Percentiles rank a stretch among this genome's conserved stretches.
phyloP scores from a whole-genome alignment of 2,888 invertebrate genomes.

The Hybos culiciformis region DNA sequence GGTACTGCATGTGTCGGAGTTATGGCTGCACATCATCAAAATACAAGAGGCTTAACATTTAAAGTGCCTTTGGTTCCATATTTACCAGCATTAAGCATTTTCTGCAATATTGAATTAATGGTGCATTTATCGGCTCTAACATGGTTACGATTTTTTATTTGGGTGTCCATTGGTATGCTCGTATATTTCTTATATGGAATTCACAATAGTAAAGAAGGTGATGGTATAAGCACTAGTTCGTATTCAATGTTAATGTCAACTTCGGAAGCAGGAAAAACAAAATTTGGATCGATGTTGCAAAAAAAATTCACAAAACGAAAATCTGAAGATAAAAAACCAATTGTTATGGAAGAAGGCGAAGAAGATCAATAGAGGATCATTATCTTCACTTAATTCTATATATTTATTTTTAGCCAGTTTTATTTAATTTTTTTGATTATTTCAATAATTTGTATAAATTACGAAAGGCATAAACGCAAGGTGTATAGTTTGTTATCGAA shows the following conservation, averaged over 20 bases:
- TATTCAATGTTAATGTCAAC: constrained; percentile 53
- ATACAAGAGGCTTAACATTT: constrained; percentile 53
- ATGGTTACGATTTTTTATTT: constrained; percentile 72
- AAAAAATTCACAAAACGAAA: constrained; percentile 28
- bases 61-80: constrained; percentile 71
- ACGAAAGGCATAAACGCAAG: too few species aligned
- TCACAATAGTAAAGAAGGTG: constrained; percentile 69
- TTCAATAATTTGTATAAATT: too few species aligned
- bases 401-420: too few species aligned
- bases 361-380: constrained; percentile 20
- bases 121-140: constrained; percentile 65
- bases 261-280: constrained; percentile 46
- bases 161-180: constrained; percentile 73
- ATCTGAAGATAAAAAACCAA: constrained; percentile 27
- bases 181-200: constrained; percentile 77
- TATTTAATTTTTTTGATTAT: too few species aligned
- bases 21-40: constrained; percentile 66
- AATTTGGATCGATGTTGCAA: constrained; percentile 27
- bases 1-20: constrained; percentile 55
- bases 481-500: too few species aligned
- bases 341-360: constrained; percentile 24
- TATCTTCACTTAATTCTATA: too few species aligned
- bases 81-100: constrained; percentile 63
- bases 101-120: constrained; percentile 72
- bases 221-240: constrained; percentile 45